phyloP scores from a whole-genome alignment of 2,888 invertebrate species.

The Orchesella flavescens region DNA sequence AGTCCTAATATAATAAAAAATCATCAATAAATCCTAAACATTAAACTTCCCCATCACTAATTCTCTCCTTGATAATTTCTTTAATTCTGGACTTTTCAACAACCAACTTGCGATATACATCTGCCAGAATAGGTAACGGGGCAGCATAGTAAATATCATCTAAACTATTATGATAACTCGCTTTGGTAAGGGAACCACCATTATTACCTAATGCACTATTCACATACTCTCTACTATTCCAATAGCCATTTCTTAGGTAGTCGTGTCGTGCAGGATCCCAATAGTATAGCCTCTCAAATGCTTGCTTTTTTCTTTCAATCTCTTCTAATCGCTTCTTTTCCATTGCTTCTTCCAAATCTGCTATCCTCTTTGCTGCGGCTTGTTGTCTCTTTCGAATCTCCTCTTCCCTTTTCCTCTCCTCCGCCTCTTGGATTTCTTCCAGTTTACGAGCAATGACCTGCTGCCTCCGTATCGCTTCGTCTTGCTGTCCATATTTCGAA shows the following conservation, averaged over 20 bases:
- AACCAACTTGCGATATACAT: slow-evolving; percentile 69
- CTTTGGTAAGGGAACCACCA: not conserved
- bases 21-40: too few species aligned
- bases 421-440: slow-evolving; percentile 69
- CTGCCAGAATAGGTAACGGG: slow-evolving; percentile 68
- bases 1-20: too few species aligned
- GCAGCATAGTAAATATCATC: slow-evolving; percentile 68
- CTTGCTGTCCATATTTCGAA: slow-evolving; percentile 59
- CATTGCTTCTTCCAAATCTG: slow-evolving; percentile 53
- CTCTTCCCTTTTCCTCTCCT: slow-evolving; percentile 67
- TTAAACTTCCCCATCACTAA: slow-evolving; percentile 52
- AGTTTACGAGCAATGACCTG: slow-evolving; percentile 66
- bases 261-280: slow-evolving; percentile 36
- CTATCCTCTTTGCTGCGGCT: slow-evolving; percentile 54
- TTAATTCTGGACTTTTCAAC: slow-evolving; percentile 67
- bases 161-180: slow-evolving; percentile 16
- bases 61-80: slow-evolving; percentile 69
- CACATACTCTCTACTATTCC: slow-evolving; percentile 71
- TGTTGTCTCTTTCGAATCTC: slow-evolving; percentile 64
- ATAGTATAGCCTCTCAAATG: slow-evolving; percentile 38
- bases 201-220: slow-evolving; percentile 60
- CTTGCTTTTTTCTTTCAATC: slow-evolving; percentile 42
- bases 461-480: slow-evolving; percentile 67
- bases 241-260: slow-evolving; percentile 33
- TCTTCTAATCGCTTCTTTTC: slow-evolving; percentile 59